Percentiles rank a stretch among this genome's conserved stretches.
phyloP scores from a whole-genome alignment of 2,888 invertebrate genomes.

The Criorhina ranunculi region DNA sequence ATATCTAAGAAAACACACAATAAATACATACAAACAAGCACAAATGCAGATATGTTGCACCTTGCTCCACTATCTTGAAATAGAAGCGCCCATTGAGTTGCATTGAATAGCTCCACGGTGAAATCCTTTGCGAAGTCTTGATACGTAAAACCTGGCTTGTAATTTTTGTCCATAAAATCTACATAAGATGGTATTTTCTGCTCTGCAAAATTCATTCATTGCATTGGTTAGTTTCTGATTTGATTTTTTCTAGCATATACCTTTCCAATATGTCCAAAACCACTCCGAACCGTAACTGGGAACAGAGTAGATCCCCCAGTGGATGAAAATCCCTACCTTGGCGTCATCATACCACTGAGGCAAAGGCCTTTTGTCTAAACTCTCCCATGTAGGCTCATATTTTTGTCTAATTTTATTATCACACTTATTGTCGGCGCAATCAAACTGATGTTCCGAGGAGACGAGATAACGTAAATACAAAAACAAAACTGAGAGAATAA shows the following conservation, averaged over 20 bases:
- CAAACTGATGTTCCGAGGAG: constrained; percentile 31
- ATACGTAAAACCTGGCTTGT: constrained; percentile 93
- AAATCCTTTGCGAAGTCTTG: constrained; percentile 96
- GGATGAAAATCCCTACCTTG: constrained; percentile 95
- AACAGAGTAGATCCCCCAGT: constrained; percentile 97
- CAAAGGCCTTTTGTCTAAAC: constrained; percentile 92
- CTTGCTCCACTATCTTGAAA: constrained; percentile 94
- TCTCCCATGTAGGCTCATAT: constrained; percentile 92
- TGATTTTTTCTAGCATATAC: constrained; percentile 83
- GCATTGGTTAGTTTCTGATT: neutral
- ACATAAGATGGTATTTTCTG: constrained; percentile 84
- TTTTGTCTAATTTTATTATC: constrained; percentile 71
- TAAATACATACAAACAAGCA: constrained; percentile 16
- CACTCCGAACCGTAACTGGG: constrained; percentile 95
- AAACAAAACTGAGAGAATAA: constrained; percentile 8
- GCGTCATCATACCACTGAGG: constrained; percentile 95
- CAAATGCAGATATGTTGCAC: constrained; percentile 82
- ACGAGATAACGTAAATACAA: constrained; percentile 1
- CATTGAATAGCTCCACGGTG: constrained; percentile 95
- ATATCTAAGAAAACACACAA: constrained; percentile 86
- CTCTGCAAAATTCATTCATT: constrained; percentile 78
- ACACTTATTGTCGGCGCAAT: constrained; percentile 28
- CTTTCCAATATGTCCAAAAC: constrained; percentile 95
- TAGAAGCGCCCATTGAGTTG: constrained; percentile 92
- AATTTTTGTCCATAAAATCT: constrained; percentile 92